Evolutionary conservation across 2,797 vertebrate species (phyloP), one percentile per base, ranked within the genome.

Genomic region (Muscicapa striata): DNA sequence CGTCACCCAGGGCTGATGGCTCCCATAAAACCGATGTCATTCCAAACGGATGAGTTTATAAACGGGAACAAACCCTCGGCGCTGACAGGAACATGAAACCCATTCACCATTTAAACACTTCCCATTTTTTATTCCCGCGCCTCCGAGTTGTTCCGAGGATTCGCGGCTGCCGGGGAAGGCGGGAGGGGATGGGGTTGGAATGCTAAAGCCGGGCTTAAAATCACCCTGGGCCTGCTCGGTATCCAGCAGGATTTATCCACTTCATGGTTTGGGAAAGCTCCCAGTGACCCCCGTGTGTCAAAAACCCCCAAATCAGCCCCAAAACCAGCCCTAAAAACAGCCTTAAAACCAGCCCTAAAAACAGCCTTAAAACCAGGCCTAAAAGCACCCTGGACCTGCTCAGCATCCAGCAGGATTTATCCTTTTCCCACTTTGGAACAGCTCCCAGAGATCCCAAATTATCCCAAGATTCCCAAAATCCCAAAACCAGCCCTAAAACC

Each of bases 21-120:
- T 98, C 96, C 97, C 98, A 98, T 98, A 98, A 98, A 98, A 98
- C 95, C 98, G 92, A 95, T 98, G 98, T 98, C 98, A 98, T 97
- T 97, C 97, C 97, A 97, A 97, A 98, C 96, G 98, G 97, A 98
- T 98, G 98, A 98, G 97, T 98, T 98, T 98, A 98, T 98, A 98
- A 98, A 98, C 97, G 97, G 97, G 98, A 98, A 98, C 98, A 97
- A 98, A 98, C 97, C 97, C 97, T 97, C 97, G 96, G 98, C 98
- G 98, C 98, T 98, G 98, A 97, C 98, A 97, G 97, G 95, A 97
- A 98, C 98, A 98, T 95, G 97, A 97, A 98, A 97, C 97, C 97
- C 97, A 98, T 98, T 98, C 98, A 97, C 97, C 98, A 98, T 97
- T 97, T 98, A 97, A 98, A 96, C 97, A 96, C 97, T 97, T 94